A percentile compares a stretch with the other conserved stretches of the same genome.
These are phyloP conservation scores for Drosophila mercatorum DNA, from an alignment of 2,888 invertebrate species.

Conservation along the genomic window DNA sequence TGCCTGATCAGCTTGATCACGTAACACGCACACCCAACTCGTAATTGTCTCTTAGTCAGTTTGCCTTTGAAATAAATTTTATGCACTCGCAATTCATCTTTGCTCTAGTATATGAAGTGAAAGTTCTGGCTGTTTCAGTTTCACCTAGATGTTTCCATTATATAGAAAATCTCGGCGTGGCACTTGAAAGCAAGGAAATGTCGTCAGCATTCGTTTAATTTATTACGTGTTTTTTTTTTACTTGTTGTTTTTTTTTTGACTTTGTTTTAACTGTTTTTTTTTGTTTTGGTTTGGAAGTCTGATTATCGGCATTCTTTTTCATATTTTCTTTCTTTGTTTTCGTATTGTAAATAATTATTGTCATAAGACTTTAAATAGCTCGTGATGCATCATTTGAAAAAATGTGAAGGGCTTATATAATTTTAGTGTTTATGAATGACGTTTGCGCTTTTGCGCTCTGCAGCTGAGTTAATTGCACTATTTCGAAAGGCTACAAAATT, in stretches of 20 bases:
- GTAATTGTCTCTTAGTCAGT: conserved; percentile 1
- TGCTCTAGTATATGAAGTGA: conserved; percentile 43
- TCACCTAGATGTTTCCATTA: conserved; percentile 24
- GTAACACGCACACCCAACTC: conserved; percentile 4
- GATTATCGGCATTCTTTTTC: conserved; percentile 34
- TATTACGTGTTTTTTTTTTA: conserved; percentile 38
- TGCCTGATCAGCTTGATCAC: not conserved
- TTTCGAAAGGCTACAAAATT: conserved; percentile 29
- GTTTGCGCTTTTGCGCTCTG: conserved; percentile 19
- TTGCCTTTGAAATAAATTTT: conserved; percentile 29
- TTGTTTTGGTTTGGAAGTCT: conserved; percentile 1
- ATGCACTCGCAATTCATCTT: conserved; percentile 16
- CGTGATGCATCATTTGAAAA: conserved; percentile 47
- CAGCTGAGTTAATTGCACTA: conserved; percentile 35
- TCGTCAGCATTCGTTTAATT: conserved; percentile 59
- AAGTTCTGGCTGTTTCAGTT: conserved; percentile 51
- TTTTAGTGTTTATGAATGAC: conserved; percentile 15
- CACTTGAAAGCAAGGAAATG: conserved; percentile 45
- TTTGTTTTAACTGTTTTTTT: not conserved
- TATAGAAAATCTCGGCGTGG: conserved; percentile 39
- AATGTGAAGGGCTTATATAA: conserved; percentile 45
- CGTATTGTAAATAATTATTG: conserved; percentile 25
- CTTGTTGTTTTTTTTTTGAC: conserved; percentile 1
- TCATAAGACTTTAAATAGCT: conserved; percentile 33
- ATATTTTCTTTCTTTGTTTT: conserved; percentile 10